Conservation (phyloP, 1,140 invertebrate genomes). For the Nymphalis io region DNA sequence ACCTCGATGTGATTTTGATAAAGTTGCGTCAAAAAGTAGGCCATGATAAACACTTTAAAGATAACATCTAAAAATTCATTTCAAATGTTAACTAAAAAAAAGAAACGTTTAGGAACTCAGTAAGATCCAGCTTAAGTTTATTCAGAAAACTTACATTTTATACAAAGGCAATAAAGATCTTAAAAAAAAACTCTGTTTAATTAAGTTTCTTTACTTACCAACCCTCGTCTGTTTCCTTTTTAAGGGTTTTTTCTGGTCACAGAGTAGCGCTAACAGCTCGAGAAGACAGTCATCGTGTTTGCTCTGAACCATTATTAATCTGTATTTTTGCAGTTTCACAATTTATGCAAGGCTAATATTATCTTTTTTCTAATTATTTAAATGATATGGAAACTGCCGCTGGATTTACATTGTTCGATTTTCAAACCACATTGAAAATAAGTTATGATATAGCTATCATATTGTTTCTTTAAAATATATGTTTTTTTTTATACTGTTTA, state of each 20-base stretch:
- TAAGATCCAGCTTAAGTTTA: background rate
- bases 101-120: background rate
- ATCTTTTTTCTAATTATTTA: background rate
- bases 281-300: slow-evolving; percentile 60
- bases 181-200: slow-evolving; percentile 11
- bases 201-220: slow-evolving; percentile 35
- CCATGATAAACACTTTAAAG: background rate
- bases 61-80: background rate
- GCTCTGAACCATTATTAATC: slow-evolving; percentile 55
- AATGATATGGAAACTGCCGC: too few species aligned
- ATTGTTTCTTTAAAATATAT: too few species aligned
- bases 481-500: too few species aligned
- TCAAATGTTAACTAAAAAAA: too few species aligned
- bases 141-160: slow-evolving; percentile 1
- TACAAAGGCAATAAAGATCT: slow-evolving; percentile 2
- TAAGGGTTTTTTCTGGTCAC: slow-evolving; percentile 48
- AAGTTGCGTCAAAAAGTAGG: background rate
- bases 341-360: background rate
- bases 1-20: background rate
- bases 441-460: too few species aligned
- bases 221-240: slow-evolving; percentile 29
- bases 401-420: too few species aligned
- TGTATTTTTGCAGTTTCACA: background rate
- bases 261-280: slow-evolving; percentile 56
- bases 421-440: too few species aligned